Percentiles rank a stretch among this genome's conserved stretches.
These are phyloP conservation scores for Trachymyrmex septentrionalis DNA, from an alignment of 1,140 invertebrate genomes.

Conservation along the genomic window DNA sequence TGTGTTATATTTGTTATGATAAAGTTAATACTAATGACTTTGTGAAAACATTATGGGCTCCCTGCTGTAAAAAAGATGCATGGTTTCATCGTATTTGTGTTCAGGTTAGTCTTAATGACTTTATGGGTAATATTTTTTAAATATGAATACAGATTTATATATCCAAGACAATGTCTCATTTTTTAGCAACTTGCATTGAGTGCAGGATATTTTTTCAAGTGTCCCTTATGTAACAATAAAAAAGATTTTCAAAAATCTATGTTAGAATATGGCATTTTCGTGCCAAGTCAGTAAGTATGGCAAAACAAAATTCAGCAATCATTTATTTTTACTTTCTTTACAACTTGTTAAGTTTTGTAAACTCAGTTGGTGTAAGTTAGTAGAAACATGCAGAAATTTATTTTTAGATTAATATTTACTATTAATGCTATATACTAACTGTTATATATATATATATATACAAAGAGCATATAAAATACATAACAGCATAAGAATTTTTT, in stretches of 20 bases:
- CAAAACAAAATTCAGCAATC: neutral
- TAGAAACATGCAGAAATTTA: neutral
- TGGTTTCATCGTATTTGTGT: slow-evolving; percentile 89
- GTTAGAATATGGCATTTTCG: slow-evolving; percentile 89
- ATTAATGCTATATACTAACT: no score
- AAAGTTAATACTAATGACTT: slow-evolving; percentile 82
- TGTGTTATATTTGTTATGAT: slow-evolving; percentile 88
- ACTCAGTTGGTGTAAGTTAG: neutral
- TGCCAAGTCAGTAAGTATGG: slow-evolving; percentile 88
- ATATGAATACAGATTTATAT: neutral
- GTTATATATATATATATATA: no score
- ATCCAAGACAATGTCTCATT: slow-evolving; percentile 73
- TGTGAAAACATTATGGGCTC: slow-evolving; percentile 87
- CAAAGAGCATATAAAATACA: neutral
- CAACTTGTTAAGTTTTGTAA: neutral
- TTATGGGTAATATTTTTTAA: neutral
- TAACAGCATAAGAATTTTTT: neutral
- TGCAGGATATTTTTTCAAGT: slow-evolving; percentile 91
- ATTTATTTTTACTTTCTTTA: slow-evolving; percentile 11
- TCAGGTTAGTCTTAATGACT: slow-evolving; percentile 83
- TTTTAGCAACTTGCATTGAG: slow-evolving; percentile 88
- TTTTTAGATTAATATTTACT: no score
- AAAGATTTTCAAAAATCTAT: slow-evolving; percentile 88
- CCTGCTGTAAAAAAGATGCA: slow-evolving; percentile 88
- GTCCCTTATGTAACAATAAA: slow-evolving; percentile 90